phyloP scores from a whole-genome alignment of 2,113 vertebrate genomes.

The Lophura nycthemera region DNA sequence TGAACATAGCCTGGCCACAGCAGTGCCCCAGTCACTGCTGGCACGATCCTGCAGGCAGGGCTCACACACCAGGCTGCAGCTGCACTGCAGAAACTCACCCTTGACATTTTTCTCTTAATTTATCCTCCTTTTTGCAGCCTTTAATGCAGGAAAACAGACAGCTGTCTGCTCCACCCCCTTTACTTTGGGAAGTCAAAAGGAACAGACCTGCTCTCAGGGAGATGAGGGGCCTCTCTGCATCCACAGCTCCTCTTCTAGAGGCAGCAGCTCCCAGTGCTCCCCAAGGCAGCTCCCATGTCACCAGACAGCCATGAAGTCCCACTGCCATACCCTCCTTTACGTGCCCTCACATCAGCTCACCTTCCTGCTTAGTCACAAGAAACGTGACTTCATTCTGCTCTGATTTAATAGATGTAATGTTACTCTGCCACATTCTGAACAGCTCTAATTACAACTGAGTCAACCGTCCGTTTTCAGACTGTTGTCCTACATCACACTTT shows the following conservation, averaged over 20 bases:
- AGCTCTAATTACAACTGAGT: slow-evolving; percentile 18
- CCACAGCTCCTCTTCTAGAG: neutral
- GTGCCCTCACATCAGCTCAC: neutral
- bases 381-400: slow-evolving; percentile 32
- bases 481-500: neutral
- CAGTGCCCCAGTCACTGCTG: neutral
- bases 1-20: neutral
- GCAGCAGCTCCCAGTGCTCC: neutral
- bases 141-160: neutral
- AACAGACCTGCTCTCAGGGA: rapidly evolving
- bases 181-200: neutral
- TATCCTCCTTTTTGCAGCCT: neutral
- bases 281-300: neutral
- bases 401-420: neutral
- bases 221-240: rapidly evolving
- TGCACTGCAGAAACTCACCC: neutral
- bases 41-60: neutral
- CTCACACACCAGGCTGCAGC: neutral
- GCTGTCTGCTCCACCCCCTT: neutral
- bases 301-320: neutral
- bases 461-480: slow-evolving; percentile 18
- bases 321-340: neutral
- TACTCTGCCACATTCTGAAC: neutral
- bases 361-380: slow-evolving; percentile 27
- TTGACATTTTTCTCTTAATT: neutral